phyloP scores from a whole-genome alignment of 2,888 invertebrate genomes.

The Amphipoea lucens region DNA sequence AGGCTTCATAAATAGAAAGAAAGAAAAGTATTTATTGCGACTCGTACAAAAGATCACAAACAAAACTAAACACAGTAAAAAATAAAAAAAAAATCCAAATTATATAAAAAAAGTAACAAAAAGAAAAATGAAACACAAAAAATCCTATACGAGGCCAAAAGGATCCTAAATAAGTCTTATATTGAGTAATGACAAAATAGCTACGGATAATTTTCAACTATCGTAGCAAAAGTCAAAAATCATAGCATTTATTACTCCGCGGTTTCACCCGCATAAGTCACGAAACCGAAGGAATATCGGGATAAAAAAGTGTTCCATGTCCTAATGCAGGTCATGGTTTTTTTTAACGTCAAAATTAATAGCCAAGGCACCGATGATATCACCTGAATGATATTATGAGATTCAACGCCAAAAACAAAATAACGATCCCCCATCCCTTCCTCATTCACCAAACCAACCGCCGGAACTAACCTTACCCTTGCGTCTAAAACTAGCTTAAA shows the following conservation, averaged over 20 bases:
- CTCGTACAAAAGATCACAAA: no score
- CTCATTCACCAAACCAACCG: neutral
- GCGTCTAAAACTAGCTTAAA: constrained; percentile 17
- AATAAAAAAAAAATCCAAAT: no score
- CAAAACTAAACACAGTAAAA: no score
- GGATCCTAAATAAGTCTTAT: neutral
- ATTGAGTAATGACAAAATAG: neutral
- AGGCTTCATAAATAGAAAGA: neutral
- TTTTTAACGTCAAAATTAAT: neutral
- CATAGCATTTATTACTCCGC: neutral
- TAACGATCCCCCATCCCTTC: neutral
- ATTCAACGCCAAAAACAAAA: neutral
- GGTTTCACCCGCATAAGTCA: no score
- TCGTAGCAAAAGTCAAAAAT: neutral
- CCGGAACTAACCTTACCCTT: constrained; percentile 31
- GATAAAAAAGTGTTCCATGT: no score
- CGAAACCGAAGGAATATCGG: no score
- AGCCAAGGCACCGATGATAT: neutral
- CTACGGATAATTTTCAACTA: neutral
- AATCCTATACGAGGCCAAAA: no score
- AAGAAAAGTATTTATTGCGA: no score
- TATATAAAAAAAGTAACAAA: no score
- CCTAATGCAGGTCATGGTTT: no score
- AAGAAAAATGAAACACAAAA: no score
- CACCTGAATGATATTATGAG: accelerated